Evolutionary conservation across 1,140 invertebrate species (phyloP).

Genomic region (Chironomus striatipennis): DNA sequence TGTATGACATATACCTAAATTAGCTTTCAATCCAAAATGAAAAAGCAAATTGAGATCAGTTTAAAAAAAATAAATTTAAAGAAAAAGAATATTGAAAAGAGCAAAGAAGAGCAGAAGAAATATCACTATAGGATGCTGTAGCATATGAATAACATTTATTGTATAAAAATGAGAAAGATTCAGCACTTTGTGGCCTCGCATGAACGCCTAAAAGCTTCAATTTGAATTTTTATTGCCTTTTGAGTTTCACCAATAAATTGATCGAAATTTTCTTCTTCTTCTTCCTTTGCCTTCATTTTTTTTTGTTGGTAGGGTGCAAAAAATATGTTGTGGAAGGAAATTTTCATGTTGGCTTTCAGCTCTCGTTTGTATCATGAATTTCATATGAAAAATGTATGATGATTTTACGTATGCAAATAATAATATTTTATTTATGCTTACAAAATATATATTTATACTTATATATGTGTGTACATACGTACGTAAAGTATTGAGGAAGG

Average conservation of each 20-base stretch:
- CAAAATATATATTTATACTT: too few species aligned
- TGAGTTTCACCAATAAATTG: conserved; percentile 16
- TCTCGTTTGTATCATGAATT: conserved; percentile 22
- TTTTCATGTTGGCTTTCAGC: conserved; percentile 6
- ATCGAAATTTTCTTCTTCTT: conserved; percentile 7
- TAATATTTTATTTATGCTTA: conserved; percentile 18
- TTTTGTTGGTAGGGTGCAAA: not conserved
- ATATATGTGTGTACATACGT: not conserved
- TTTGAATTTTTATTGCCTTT: conserved; percentile 23
- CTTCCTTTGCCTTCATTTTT: not conserved
- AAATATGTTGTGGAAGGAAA: not conserved
- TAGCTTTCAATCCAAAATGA: too few species aligned
- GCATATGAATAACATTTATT: conserved; percentile 2
- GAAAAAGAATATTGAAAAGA: not conserved
- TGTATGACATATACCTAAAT: too few species aligned
- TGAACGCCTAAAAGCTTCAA: conserved; percentile 22
- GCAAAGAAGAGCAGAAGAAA: not conserved
- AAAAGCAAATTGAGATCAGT: too few species aligned
- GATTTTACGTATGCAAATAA: conserved; percentile 22
- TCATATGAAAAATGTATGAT: conserved; percentile 22
- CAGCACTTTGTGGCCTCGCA: conserved; percentile 2
- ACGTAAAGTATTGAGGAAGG: not conserved
- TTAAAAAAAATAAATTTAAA: too few species aligned
- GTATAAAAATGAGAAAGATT: not conserved
- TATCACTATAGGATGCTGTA: not conserved